Base-by-base conservation (phyloP, 2,888 invertebrate species). In the Scrobipalpa atriplicella region DNA sequence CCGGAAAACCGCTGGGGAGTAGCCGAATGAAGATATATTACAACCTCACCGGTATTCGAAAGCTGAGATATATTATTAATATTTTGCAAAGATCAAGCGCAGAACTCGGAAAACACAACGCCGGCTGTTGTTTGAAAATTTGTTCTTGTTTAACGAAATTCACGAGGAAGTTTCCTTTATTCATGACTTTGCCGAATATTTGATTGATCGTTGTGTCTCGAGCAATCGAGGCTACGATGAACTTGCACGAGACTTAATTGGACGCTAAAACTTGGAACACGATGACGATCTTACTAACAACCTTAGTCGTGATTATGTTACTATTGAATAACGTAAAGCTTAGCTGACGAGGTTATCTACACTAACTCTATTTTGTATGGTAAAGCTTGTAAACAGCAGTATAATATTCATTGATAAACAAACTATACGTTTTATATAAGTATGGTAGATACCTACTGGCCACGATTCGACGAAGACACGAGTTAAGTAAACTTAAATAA, bases 121-220 rank as follows among this genome's bases (percentile, higher is more conserved):
- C 19, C 9, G 19, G 13, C 21, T 62, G 41, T 62, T 62, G 61
- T 62, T 74, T 73, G 72, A 70, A 73, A 74, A 73, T 74, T 70
- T 71, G 67, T 73, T 67, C 62, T 62, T 64, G 66, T 69, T 64
- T 61, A 60, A 39, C 62, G 47, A 68, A 67, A 73, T 67, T 62
- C 67, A 72, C 71, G 69, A 71, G 64, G 66, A 73, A 83, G 79
- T 78, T 80, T 84, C 79, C 79, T 89, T 89, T 89, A 89, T 89
- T 89, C 88, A 87, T 90, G 90, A 90, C 87, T 87, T 82, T 73
- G 80, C 85, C 84, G 83, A 85, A 90, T 89, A 89, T 90, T 90
- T 92, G 91, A 92, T 92, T 91, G 91, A 92, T 92, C 83, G 84
- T 85, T 77, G 74, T 79, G 85, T 88, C 90, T 84, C 68, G 81